These are phyloP conservation scores for Ceyx margarethae DNA, from an alignment of 2,113 vertebrate species.

Conservation along the genomic window DNA sequence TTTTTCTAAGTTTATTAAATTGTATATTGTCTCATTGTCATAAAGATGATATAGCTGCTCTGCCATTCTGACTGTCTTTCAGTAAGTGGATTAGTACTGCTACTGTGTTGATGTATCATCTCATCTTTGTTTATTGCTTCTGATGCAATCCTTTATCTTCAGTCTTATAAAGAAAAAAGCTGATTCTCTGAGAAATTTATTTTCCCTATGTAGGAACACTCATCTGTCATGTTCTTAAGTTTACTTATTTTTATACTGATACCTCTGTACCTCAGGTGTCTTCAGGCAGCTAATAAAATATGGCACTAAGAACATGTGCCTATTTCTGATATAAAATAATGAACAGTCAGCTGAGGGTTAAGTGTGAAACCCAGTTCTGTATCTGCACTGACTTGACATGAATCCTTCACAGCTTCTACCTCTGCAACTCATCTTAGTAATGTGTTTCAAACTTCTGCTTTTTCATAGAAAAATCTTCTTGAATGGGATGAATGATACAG, in stretches of 20 bases:
- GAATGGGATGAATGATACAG: neutral
- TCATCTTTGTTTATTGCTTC: neutral
- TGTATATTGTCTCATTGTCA: neutral
- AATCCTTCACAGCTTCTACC: neutral
- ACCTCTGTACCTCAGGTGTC: neutral
- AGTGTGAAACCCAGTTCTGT: neutral
- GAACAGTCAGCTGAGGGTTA: neutral
- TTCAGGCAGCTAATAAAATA: neutral
- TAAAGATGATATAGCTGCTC: neutral
- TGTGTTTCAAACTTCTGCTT: neutral
- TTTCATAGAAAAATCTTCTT: neutral
- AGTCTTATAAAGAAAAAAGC: neutral
- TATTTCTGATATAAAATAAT: neutral
- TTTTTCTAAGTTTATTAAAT: neutral
- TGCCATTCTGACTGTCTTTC: neutral
- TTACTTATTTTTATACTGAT: neutral
- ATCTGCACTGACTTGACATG: neutral
- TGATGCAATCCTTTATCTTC: neutral
- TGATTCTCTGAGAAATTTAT: neutral
- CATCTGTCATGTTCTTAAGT: neutral
- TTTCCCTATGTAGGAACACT: neutral
- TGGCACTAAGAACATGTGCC: neutral
- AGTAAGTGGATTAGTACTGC: neutral
- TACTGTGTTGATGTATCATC: neutral
- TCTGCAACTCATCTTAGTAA: neutral